Conservation (phyloP, 2,113 vertebrate genomes). For the Megaleporinus macrocephalus region DNA sequence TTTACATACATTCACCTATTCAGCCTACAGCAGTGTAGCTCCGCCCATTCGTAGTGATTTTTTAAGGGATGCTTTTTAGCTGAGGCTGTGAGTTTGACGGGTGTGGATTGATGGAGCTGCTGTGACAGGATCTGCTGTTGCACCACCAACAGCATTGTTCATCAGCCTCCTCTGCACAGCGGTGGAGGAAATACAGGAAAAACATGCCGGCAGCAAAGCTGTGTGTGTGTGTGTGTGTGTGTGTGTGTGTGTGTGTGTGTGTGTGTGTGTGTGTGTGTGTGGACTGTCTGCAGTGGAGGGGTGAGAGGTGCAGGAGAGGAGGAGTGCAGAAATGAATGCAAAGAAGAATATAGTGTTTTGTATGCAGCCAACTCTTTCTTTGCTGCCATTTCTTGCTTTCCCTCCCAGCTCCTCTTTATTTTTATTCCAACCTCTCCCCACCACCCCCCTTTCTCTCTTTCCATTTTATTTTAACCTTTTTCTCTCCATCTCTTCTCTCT, state of each 20-base stretch:
- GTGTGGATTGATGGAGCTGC: conserved; percentile 11
- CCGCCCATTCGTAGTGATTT: too few relatives aligned
- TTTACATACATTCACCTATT: too few relatives aligned
- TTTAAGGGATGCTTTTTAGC: too few relatives aligned
- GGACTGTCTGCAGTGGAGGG: conserved; percentile 12
- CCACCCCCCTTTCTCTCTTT: conserved; percentile 1
- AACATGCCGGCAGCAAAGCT: not conserved
- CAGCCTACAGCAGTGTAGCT: too few relatives aligned
- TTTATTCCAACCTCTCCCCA: not conserved
- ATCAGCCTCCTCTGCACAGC: conserved; percentile 8
- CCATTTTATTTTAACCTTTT: too few relatives aligned
- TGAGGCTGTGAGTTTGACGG: conserved; percentile 2
- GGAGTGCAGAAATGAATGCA: conserved; percentile 45
- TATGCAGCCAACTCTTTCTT: conserved; percentile 36
- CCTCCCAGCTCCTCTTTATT: conserved; percentile 18
- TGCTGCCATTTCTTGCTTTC: conserved; percentile 1
- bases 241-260: conserved; percentile 39
- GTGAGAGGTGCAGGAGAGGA: conserved; percentile 20
- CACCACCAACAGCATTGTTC: conserved; percentile 9
- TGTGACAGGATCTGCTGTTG: conserved; percentile 9
- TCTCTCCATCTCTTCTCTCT: too few relatives aligned
- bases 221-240: conserved; percentile 31
- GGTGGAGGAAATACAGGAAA: conserved; percentile 12
- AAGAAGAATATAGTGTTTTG: conserved; percentile 41
- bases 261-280: conserved; percentile 37